Percentiles rank a stretch among this genome's conserved stretches.
These are phyloP conservation scores for Mesorhabditis belari DNA, from an alignment of 2,888 invertebrate genomes.

Conservation along the genomic window DNA sequence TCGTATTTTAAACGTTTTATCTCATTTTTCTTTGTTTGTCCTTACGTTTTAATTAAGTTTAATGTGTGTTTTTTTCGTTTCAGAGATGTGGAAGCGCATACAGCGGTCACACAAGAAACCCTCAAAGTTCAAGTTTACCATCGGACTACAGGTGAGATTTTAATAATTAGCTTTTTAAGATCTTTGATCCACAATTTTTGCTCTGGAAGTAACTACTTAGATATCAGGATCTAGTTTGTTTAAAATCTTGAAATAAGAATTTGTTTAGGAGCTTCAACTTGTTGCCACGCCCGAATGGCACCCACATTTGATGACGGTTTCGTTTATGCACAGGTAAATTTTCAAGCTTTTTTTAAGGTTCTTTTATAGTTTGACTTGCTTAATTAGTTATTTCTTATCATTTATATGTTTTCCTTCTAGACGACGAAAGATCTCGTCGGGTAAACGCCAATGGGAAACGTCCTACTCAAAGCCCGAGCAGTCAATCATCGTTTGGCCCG, in stretches of 20 bases:
- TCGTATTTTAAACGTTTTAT: too few species aligned
- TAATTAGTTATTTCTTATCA: neutral
- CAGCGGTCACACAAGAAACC: neutral
- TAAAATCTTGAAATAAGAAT: too few species aligned
- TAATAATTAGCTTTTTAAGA: neutral
- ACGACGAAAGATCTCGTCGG: constrained; percentile 20
- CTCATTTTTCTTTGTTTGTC: too few species aligned
- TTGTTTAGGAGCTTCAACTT: constrained; percentile 63
- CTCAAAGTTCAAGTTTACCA: neutral
- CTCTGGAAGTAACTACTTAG: too few species aligned
- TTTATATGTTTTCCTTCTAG: constrained; percentile 15
- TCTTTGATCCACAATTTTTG: too few species aligned
- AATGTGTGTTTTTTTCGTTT: neutral
- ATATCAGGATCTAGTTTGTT: too few species aligned
- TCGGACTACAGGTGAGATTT: neutral
- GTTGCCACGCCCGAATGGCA: constrained; percentile 92
- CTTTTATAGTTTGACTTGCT: neutral
- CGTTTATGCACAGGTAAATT: constrained; percentile 39
- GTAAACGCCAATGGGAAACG: constrained; percentile 20
- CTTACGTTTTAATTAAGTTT: too few species aligned
- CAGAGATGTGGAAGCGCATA: neutral
- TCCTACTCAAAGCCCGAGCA: constrained; percentile 18
- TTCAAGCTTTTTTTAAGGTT: constrained; percentile 1
- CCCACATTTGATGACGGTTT: constrained; percentile 53
- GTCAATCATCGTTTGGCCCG: constrained; percentile 77